Base-by-base conservation (phyloP, 2,888 invertebrate genomes). In the Cheilosia grossa region DNA sequence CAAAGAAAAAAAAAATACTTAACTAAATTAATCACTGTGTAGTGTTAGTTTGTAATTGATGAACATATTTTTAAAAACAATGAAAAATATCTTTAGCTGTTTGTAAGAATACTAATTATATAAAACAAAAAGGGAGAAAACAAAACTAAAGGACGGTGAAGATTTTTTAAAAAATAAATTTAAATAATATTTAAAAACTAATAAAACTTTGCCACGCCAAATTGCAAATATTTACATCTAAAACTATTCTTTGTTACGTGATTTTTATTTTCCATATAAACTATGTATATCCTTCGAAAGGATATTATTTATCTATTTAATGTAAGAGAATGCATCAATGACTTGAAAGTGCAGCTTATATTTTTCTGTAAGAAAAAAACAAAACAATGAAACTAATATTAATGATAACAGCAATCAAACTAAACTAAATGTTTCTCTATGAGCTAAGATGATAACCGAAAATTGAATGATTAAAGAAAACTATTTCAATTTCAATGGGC, bases 141-240 rank as follows among this genome's bases (percentile, higher is more conserved):
- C 2, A 1, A 51, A 73, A 53, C 10, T 30, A 17, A 37, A 15
- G 33, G 6, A 59, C n/a, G 59, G 4, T 44, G n/a, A 58, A 67
- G 40, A 63, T 44, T 53, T 66, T 66, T 66, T 19, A 47, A 69
- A 77, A 13, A 42, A 56, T 9, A 63, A 37, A 49, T 10, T 19
- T 51, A 17, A n/a, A 70, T 54, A 33, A 67, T 74, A 58, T 17
- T 47, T 66, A 66, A 42, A 19, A 15, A 61, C 17, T 30, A 64
- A 44, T 13, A 63, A 61, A 44, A 54, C 80, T 80, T 80, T 80
- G 83, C 80, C 83, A 83, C 79, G 79, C 74, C 80, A 79, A 79
- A 79, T 74, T 70, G 51, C 63, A 74, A 37, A 70, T 63, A 63
- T 67, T 13, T 69, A 67, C 67, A 40, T 24, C 2, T 6, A 54